These are phyloP conservation scores for Cephus nigrinus DNA, from an alignment of 2,888 invertebrate species.

Conservation along the genomic window DNA sequence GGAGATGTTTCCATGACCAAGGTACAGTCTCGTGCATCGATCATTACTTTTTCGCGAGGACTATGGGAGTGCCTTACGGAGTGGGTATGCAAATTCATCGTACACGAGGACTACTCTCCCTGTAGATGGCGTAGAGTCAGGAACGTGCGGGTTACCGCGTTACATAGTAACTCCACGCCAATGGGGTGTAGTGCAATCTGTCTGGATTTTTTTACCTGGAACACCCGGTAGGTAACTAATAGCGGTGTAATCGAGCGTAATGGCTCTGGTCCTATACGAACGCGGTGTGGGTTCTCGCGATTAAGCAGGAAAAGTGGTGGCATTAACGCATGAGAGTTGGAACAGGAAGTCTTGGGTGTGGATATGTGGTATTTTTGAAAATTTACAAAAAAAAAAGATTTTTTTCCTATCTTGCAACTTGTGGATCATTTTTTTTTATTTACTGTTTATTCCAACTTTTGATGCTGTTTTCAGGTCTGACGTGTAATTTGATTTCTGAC, in stretches of 20 bases:
- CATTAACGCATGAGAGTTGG: neutral
- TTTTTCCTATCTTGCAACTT: neutral
- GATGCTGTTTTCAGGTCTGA: neutral
- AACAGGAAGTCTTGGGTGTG: neutral
- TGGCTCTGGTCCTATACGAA: slow-evolving; percentile 48
- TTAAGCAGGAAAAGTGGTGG: slow-evolving; percentile 33
- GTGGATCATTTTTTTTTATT: neutral
- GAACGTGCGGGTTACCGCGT: neutral
- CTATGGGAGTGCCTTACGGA: neutral
- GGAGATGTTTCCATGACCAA: neutral
- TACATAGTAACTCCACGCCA: neutral
- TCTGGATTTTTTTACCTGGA: slow-evolving; percentile 29
- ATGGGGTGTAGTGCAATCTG: slow-evolving; percentile 12
- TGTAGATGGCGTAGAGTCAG: neutral
- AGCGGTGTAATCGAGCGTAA: slow-evolving; percentile 61
- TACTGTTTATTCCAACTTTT: neutral
- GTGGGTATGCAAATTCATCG: neutral
- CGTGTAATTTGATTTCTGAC: neutral
- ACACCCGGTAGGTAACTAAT: slow-evolving; percentile 61
- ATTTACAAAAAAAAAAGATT: no score
- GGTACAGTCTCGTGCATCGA: neutral
- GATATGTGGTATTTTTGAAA: neutral
- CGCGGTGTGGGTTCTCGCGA: slow-evolving; percentile 45
- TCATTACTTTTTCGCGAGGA: neutral
- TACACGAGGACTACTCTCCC: neutral